Evolutionary conservation across 1,140 invertebrate species (phyloP).

Genomic region (Agrypnia vestita): DNA sequence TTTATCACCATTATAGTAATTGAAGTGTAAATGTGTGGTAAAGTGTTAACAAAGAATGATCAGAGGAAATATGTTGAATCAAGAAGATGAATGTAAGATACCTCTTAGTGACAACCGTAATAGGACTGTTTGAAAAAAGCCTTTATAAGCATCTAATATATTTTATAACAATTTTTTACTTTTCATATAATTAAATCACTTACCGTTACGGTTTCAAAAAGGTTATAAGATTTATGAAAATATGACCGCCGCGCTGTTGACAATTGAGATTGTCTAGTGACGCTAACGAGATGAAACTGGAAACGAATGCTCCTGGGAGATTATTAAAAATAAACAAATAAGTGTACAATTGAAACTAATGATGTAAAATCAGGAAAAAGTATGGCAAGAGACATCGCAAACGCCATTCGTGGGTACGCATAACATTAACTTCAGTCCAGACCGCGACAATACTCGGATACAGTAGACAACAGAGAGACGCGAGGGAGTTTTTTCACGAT

Average conservation of each 20-base stretch:
- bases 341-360: slow-evolving; percentile 62
- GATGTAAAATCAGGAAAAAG: slow-evolving; percentile 55
- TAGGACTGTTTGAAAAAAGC: too few species aligned
- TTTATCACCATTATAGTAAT: too few species aligned
- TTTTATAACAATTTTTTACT: too few species aligned
- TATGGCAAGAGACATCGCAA: slow-evolving; percentile 29
- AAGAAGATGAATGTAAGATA: too few species aligned
- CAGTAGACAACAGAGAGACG: neutral
- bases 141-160: too few species aligned
- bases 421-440: slow-evolving; percentile 53
- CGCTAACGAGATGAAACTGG: slow-evolving; percentile 38
- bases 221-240: too few species aligned
- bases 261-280: slow-evolving; percentile 10
- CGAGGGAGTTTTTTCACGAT: neutral
- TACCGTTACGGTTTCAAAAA: too few species aligned
- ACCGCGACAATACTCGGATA: neutral
- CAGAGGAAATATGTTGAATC: too few species aligned
- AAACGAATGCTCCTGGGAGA: slow-evolving; percentile 45
- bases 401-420: slow-evolving; percentile 57
- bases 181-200: too few species aligned
- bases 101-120: too few species aligned
- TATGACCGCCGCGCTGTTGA: neutral
- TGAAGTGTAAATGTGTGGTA: too few species aligned
- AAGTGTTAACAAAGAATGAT: too few species aligned
- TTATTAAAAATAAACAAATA: slow-evolving; percentile 52